Evolutionary conservation across 2,888 invertebrate species (phyloP), one percentile per base, ranked within the genome.

Genomic region (Mythimna pallens): DNA sequence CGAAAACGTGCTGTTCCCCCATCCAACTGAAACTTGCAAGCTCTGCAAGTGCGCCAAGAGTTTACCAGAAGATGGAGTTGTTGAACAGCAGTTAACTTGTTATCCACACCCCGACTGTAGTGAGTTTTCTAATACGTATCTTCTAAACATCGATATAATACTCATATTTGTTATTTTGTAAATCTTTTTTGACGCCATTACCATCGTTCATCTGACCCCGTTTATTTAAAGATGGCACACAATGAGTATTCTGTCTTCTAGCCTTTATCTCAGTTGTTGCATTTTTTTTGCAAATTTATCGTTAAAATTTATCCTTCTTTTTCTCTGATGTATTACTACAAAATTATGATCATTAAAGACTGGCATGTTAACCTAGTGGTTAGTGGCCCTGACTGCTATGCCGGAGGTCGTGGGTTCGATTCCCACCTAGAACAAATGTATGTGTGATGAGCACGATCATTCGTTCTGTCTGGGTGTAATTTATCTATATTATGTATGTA

Each of bases 21-120:
- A 94, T 73, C 94, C 94, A 0, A 84, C 77, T n/a, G 91, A 92
- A 17, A 58, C 20, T 2, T 94, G 94, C 81, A 85, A 84, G 54
- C 67, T 87, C 9, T 95, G 95, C 88, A 89, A 89, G 75, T 95
- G 94, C 57, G 67, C 88, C 20, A 83, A 84, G 7, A 86, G 84
- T 25, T 8, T 77, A 6, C 52, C 78, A 0, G 76, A 73, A 5
- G 61, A 43, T 3, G 90, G 87, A 1, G 5, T 73, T 0, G 76
- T 85, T 4, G 89, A 89, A 54, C 84, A 87, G n/a, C 86, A 87
- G 40, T 87, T 94, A 34, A 81, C 88, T 12, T 94, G 94, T 77
- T 76, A 84, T 30, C 87, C 87, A 3, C 88, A 89, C 65, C 88
- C 89, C 5, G 85, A 85, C 1, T 94, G 94, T 76, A 78, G 94